These are phyloP conservation scores for Magallana ariakensis DNA, from an alignment of 1,140 invertebrate genomes.

Conservation along the genomic window DNA sequence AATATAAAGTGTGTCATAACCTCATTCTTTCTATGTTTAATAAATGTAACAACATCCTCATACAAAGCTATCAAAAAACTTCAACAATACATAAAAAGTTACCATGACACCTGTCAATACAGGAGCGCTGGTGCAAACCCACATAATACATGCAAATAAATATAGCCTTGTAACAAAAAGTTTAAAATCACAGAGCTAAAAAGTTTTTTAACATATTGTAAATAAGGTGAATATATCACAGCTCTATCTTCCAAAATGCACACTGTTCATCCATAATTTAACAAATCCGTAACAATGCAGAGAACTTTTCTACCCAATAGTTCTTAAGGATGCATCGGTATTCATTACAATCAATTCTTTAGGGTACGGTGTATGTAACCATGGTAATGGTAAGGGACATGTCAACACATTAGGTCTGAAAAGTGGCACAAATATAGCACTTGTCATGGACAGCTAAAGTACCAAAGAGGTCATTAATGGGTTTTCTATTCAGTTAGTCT, in stretches of 20 bases:
- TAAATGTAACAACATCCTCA: conserved; percentile 24
- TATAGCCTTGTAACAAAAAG: neutral
- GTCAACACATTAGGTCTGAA: neutral
- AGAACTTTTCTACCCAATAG: no score
- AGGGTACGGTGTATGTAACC: no score
- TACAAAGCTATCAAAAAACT: conserved; percentile 1
- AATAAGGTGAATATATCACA: neutral
- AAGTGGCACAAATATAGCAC: conserved; percentile 22
- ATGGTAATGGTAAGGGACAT: no score
- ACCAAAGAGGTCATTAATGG: neutral
- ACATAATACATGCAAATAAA: conserved; percentile 17
- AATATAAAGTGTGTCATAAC: neutral
- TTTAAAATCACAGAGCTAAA: neutral
- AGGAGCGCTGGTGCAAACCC: neutral
- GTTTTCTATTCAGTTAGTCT: no score
- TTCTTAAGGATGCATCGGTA: no score
- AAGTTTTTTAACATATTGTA: neutral
- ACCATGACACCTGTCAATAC: neutral
- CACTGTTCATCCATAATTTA: no score
- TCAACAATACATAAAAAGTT: neutral
- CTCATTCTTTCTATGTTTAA: neutral
- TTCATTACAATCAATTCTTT: no score
- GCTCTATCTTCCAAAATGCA: no score
- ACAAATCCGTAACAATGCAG: no score
- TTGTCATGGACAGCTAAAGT: neutral